Evolutionary conservation across 2,113 vertebrate genomes (phyloP).

Genomic region (Antechinus stuartii): DNA sequence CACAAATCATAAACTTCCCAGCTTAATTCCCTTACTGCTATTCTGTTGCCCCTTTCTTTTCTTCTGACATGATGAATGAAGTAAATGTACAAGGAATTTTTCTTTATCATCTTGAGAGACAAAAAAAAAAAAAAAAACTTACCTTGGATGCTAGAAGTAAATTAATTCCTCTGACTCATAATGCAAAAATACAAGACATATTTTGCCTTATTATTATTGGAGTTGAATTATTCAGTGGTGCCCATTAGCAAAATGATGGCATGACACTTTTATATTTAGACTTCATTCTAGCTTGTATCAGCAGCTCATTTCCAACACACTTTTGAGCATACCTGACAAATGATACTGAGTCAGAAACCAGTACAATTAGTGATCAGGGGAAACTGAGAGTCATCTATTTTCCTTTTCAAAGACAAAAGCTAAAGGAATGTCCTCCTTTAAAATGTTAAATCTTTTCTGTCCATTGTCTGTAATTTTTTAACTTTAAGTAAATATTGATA

Average conservation of each 20-base stretch:
- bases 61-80: slow-evolving; percentile 79
- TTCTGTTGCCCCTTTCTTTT: slow-evolving; percentile 32
- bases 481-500: background rate
- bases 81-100: slow-evolving; percentile 81
- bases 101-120: slow-evolving; percentile 79
- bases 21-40: slow-evolving; percentile 68
- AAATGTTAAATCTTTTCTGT: background rate
- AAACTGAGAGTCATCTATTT: slow-evolving; percentile 52
- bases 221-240: slow-evolving; percentile 91
- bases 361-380: slow-evolving; percentile 84
- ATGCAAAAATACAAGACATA: slow-evolving; percentile 82
- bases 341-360: slow-evolving; percentile 80
- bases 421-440: background rate
- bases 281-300: slow-evolving; percentile 82
- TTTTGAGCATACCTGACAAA: slow-evolving; percentile 83
- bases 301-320: slow-evolving; percentile 84
- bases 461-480: background rate
- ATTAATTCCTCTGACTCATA: slow-evolving; percentile 86
- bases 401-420: slow-evolving; percentile 11
- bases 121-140: slow-evolving; percentile 67
- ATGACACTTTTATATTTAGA: slow-evolving; percentile 90
- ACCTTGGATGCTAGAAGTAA: slow-evolving; percentile 83
- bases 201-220: slow-evolving; percentile 87
- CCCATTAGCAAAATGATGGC: slow-evolving; percentile 87
- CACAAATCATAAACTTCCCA: slow-evolving; percentile 69